Evolutionary conservation across 1,140 invertebrate species (phyloP), one percentile per base, ranked within the genome.

Genomic region (Cyphomyrmex costatus): DNA sequence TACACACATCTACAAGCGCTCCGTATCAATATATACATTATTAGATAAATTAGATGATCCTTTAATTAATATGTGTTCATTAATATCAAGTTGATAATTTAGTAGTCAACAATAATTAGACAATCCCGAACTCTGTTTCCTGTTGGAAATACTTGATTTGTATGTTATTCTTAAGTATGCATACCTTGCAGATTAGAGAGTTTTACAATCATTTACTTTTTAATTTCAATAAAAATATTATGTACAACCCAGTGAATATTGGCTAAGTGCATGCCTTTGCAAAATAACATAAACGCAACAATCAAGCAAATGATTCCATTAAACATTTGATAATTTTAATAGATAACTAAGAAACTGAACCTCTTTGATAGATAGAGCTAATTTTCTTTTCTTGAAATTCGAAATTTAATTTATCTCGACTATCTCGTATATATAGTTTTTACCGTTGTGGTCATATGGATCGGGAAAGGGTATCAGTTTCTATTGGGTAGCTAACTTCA

Each of bases 211-310:
- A 16, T 14, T 49, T 21, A 65, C 2, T 63, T 4, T 27, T 78
- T 36, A 79, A 24, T 68, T 70, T 80, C 19, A 21, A 46, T 19
- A 58, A 46, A 49, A 19, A 19, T 49, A 19, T 33, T 24, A 53
- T n/a, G 36, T 78, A 68, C 79, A 93, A 93, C 92, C 92, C 91
- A 92, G 92, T 92, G 92, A 93, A 86, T 68, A 66, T 92, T 79
- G 56, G 89, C 92, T 92, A 92, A 90, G 87, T 80, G 78, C 92
- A 93, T 93, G 92, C 92, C 89, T 76, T 92, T 92, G 92, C 92
- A 80, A 93, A 92, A 92, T 88, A 91, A 92, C 84, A 91, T 74
- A 77, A 92, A 92, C 88, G 85, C 88, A 92, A 92, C 76, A 92
- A 84, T 86, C 77, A 92, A 92, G 92, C 92, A 92, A 92, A 92